Evolutionary conservation across 2,797 vertebrate genomes (phyloP).

Genomic region (Aphelocoma californica): DNA sequence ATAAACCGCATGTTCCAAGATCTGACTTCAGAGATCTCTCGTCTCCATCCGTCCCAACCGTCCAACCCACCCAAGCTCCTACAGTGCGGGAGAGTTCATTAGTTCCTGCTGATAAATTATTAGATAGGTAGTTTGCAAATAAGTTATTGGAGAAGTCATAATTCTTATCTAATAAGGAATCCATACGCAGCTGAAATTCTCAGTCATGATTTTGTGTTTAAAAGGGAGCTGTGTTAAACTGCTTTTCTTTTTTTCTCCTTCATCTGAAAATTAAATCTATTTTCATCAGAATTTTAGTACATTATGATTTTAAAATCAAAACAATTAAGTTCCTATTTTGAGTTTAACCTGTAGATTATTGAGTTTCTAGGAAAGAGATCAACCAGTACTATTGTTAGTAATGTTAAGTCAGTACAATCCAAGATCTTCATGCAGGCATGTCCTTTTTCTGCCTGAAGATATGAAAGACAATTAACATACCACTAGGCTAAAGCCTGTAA

Average conservation of each 20-base stretch:
- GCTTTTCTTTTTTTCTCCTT: rapidly evolving
- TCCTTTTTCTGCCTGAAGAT: neutral
- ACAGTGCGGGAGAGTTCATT: neutral
- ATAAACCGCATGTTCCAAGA: no score
- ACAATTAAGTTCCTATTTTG: neutral
- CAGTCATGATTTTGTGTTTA: neutral
- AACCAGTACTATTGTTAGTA: neutral
- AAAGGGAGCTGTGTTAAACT: neutral
- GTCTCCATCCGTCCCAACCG: no score
- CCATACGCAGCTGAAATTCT: neutral
- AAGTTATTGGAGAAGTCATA: neutral
- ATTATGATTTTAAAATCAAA: neutral
- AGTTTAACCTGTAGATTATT: neutral
- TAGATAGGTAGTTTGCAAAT: neutral
- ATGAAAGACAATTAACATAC: neutral
- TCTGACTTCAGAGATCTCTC: no score
- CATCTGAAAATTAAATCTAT: neutral
- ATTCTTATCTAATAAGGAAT: neutral
- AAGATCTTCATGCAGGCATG: neutral
- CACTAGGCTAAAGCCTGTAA: neutral
- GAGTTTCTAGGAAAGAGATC: neutral
- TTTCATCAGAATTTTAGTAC: neutral
- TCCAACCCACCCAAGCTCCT: no score
- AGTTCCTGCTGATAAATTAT: neutral
- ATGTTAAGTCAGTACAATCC: neutral